Base-by-base conservation (phyloP, 2,797 vertebrate genomes). In the Rousettus madagascariensis region DNA sequence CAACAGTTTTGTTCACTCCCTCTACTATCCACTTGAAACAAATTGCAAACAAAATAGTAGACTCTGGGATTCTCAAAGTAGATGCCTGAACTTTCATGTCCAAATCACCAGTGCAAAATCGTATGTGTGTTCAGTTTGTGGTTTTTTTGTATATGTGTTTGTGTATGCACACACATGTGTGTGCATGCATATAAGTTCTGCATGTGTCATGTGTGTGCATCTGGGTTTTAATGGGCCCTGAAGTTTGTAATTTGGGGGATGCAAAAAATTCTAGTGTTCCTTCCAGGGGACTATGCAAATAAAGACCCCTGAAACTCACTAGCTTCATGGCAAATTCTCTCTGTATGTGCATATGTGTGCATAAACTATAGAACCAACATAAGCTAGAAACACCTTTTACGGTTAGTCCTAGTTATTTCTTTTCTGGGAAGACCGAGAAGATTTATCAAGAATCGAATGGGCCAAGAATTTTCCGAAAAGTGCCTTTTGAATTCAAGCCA, bases 381-480 rank as follows among this genome's bases (percentile, higher is more conserved):
- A 79, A 85, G n/a, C 59, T 41, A 59, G 66, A 72, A 75, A n/a
- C 17, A 24, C 38, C 71, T 46, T 80, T 83, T 83, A 41, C 11
- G 13, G 36, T 63, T 83, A 33, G 19, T n/a, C 69, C 53, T 46
- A 17, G 46, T 75, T 57, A 51, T 57, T 51, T 71, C 78, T 94
- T 59, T 94, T 87, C 71, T 49, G 80, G 57, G 77, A 87, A 77
- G 33, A 71, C 22, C 10, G 72, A 36, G 53, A 63, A 92, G 46
- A 93, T 87, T 89, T 91, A 78, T 92, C n/a, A 72, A 66, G 46
- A 69, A 69, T 59, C 2, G 36, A 38, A 65, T 26, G 55, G 43
- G 65, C 55, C 65, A 82, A 92, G 91, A 75, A 89, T 69, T 63
- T 86, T 94, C 90, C 38, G 28, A 65, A 66, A 68, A 66, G 22